These are phyloP conservation scores for Agrypnus murinus DNA, from an alignment of 2,888 invertebrate genomes.

Conservation along the genomic window DNA sequence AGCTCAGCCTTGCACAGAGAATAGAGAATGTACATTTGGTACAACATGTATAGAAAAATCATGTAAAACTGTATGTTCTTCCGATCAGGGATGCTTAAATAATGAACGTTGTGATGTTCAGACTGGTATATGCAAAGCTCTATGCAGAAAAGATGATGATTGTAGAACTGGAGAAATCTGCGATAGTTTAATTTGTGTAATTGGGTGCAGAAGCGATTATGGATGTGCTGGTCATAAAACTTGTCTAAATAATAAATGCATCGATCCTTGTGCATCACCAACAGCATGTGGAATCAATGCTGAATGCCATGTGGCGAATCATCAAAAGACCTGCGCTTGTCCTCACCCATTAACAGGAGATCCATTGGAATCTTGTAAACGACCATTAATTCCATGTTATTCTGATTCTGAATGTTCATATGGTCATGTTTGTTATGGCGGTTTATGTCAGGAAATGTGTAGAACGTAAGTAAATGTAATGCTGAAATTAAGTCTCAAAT, in stretches of 20 bases:
- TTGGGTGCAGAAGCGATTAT: constrained; percentile 87
- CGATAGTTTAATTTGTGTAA: constrained; percentile 84
- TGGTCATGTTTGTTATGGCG: constrained; percentile 85
- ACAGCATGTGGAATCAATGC: constrained; percentile 91
- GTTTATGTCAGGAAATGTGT: constrained; percentile 85
- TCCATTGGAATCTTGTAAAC: constrained; percentile 82
- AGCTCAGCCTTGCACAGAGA: constrained; percentile 82
- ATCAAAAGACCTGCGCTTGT: constrained; percentile 84
- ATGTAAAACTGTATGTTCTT: constrained; percentile 87
- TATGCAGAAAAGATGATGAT: constrained; percentile 89
- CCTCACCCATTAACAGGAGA: constrained; percentile 83
- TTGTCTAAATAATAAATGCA: constrained; percentile 88
- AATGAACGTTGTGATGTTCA: constrained; percentile 85
- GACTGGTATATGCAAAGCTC: constrained; percentile 86
- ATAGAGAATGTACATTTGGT: constrained; percentile 83
- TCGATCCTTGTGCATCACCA: constrained; percentile 83
- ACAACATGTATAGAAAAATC: constrained; percentile 83
- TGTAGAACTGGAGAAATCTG: constrained; percentile 92
- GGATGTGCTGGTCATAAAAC: constrained; percentile 83
- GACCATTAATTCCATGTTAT: constrained; percentile 79
- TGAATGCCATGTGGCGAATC: constrained; percentile 80
- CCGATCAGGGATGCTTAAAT: constrained; percentile 83
- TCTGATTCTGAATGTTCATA: constrained; percentile 80
- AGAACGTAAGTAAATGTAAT: constrained; percentile 79
- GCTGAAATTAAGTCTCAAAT: background rate